A percentile compares a stretch with the other conserved stretches of the same genome.
Conservation (phyloP, 2,888 invertebrate genomes). For the Silvanus unidentatus region DNA sequence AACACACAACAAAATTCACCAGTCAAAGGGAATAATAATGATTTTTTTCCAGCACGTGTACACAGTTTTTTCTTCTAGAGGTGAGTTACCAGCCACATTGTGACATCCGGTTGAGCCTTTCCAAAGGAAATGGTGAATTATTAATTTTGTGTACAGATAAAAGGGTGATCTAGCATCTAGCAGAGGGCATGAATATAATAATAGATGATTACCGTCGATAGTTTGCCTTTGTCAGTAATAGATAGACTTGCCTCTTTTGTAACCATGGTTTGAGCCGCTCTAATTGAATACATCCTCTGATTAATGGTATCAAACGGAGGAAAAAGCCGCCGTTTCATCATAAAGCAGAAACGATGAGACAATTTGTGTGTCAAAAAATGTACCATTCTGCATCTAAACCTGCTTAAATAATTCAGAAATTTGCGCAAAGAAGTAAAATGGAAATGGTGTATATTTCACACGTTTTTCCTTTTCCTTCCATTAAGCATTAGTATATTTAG, state of each 20-base stretch:
- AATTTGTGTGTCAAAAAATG: conserved; percentile 4
- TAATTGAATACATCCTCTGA: conserved; percentile 17
- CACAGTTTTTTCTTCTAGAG: no score
- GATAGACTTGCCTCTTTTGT: conserved; percentile 22
- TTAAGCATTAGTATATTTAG: conserved; percentile 23
- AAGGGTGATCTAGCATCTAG: neutral
- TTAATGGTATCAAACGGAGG: conserved; percentile 9
- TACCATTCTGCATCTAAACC: conserved; percentile 10
- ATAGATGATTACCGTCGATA: conserved; percentile 23
- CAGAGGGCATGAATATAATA: conserved; percentile 5
- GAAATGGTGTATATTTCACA: conserved; percentile 27
- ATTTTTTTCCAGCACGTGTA: no score
- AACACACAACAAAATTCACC: no score
- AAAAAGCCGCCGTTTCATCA: no score
- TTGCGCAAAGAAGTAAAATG: conserved; percentile 14
- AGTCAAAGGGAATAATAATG: no score
- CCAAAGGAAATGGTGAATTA: no score
- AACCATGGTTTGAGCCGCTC: conserved; percentile 10
- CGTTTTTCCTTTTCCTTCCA: conserved; percentile 34
- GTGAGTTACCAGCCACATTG: no score
- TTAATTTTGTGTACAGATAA: neutral
- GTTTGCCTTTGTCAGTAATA: conserved; percentile 23
- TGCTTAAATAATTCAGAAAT: conserved; percentile 19
- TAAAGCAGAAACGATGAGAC: no score
- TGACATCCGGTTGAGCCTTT: no score